A percentile compares a stretch with the other conserved stretches of the same genome.
These are phyloP conservation scores for Orthosia gothica DNA, from an alignment of 2,888 invertebrate species.

Conservation along the genomic window DNA sequence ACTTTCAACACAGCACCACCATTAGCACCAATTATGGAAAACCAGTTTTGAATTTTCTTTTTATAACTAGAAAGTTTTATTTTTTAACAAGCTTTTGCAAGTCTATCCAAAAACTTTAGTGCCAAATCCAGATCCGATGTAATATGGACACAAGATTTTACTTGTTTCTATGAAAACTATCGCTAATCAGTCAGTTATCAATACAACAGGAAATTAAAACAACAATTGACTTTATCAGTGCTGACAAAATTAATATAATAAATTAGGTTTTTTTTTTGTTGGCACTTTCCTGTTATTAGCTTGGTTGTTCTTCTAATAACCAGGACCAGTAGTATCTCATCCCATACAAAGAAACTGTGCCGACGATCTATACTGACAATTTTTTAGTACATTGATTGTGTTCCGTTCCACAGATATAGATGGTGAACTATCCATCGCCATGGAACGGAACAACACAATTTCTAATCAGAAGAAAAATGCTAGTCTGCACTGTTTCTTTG, in stretches of 20 bases:
- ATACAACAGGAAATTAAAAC: conserved; percentile 53
- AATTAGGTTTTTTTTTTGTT: conserved; percentile 2
- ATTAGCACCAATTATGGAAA: conserved; percentile 6
- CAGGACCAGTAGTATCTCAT: no score
- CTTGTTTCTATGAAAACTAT: conserved; percentile 19
- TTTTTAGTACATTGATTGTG: no score
- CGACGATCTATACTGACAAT: no score
- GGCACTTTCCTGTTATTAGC: background rate
- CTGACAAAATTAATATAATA: conserved; percentile 22
- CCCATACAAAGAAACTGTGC: no score
- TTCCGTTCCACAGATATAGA: no score
- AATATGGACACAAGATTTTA: conserved; percentile 5
- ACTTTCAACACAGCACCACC: no score
- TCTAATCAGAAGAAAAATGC: no score
- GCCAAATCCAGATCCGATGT: conserved; percentile 3
- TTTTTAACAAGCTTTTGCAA: background rate
- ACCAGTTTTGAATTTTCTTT: background rate
- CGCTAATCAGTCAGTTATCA: conserved; percentile 44
- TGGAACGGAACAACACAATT: no score
- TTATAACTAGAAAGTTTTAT: background rate
- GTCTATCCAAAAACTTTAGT: background rate
- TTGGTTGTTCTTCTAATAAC: background rate
- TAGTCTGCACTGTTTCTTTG: no score
- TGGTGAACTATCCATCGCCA: no score
- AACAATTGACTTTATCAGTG: conserved; percentile 42